Conservation (phyloP, 1,140 invertebrate species). For the Hyphantria cunea region DNA sequence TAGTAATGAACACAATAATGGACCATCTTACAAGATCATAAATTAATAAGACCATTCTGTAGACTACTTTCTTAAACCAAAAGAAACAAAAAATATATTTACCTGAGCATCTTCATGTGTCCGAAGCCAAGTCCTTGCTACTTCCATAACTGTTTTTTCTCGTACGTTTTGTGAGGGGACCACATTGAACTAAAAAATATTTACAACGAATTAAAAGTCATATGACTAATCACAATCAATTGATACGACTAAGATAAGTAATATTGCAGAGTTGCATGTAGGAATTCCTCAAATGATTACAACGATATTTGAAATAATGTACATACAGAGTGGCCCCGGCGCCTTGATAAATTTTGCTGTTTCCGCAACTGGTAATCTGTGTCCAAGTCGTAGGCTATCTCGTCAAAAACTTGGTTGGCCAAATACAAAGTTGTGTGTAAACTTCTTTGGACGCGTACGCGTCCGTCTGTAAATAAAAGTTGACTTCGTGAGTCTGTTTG, state of each 20-base stretch:
- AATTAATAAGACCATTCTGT: no score
- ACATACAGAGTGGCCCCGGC: conserved; percentile 44
- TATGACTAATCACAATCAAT: no score
- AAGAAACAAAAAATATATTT: no score
- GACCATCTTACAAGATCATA: no score
- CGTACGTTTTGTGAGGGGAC: no score
- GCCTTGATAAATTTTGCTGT: conserved; percentile 26
- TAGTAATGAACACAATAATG: no score
- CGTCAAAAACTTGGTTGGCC: conserved; percentile 39
- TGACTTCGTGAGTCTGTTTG: conserved; percentile 5
- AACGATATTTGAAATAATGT: neutral
- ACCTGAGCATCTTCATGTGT: conserved; percentile 60
- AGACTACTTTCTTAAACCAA: no score
- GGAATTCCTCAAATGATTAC: no score
- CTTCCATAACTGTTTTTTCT: no score
- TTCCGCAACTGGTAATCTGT: conserved; percentile 36
- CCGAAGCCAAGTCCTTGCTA: conserved; percentile 45
- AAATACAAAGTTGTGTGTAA: conserved; percentile 34
- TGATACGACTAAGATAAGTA: conserved; percentile 3
- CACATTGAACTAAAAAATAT: no score
- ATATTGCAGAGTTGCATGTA: conserved; percentile 14
- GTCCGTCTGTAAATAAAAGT: conserved; percentile 25
- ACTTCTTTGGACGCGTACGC: conserved; percentile 25
- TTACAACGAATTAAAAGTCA: no score
- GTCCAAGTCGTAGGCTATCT: conserved; percentile 33